A percentile compares a stretch with the other conserved stretches of the same genome.
phyloP scores from a whole-genome alignment of 2,888 invertebrate species.

The Azorinus chamasolen region DNA sequence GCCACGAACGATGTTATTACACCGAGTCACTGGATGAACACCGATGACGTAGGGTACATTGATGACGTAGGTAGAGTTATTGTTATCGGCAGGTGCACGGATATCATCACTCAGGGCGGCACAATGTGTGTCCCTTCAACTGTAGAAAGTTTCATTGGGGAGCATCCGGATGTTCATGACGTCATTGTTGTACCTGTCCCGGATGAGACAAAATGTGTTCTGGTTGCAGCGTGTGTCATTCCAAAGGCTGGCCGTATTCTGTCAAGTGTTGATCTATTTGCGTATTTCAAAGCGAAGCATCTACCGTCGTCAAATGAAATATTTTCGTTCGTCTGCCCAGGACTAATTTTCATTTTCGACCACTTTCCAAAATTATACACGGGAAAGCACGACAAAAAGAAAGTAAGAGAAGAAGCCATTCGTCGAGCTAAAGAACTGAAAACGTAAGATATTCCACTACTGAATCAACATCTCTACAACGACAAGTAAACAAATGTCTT shows the following conservation, averaged over 20 bases:
- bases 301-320: conserved; percentile 16
- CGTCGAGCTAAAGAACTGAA: too few relatives aligned
- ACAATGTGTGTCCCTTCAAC: conserved; percentile 11
- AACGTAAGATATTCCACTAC: too few relatives aligned
- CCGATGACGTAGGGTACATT: conserved; percentile 41
- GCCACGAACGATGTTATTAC: conserved; percentile 30
- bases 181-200: conserved; percentile 39
- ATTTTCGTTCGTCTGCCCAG: conserved; percentile 6
- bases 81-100: conserved; percentile 21
- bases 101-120: conserved; percentile 25
- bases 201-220: conserved; percentile 21
- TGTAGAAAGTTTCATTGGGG: conserved; percentile 32
- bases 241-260: conserved; percentile 20
- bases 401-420: neutral
- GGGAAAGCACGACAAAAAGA: conserved; percentile 42
- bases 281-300: conserved; percentile 5
- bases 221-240: conserved; percentile 46
- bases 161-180: conserved; percentile 48
- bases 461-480: too few relatives aligned
- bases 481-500: too few relatives aligned
- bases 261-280: conserved; percentile 10
- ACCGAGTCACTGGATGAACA: conserved; percentile 37
- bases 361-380: conserved; percentile 37
- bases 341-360: conserved; percentile 25
- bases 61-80: conserved; percentile 20